Conservation (phyloP, 2,888 invertebrate genomes). For the Muscina levida region DNA sequence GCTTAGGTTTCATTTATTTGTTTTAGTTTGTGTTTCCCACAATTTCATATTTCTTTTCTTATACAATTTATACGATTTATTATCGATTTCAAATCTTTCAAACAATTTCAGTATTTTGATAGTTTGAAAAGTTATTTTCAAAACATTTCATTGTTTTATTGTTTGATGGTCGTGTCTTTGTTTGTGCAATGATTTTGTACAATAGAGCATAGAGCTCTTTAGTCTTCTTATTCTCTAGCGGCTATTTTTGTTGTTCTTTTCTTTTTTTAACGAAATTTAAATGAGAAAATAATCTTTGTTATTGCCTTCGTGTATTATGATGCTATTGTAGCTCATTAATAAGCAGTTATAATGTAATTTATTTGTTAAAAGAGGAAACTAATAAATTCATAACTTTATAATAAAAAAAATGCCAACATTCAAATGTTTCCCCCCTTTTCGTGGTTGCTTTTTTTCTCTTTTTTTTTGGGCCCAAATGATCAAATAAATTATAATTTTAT, state of each 20-base stretch:
- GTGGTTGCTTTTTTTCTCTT: neutral
- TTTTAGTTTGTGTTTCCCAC: conserved; percentile 25
- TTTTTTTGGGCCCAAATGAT: neutral
- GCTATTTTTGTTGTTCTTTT: neutral
- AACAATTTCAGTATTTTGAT: conserved; percentile 27
- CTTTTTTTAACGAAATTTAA: neutral
- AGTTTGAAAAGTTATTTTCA: conserved; percentile 23
- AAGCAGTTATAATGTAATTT: conserved; percentile 52
- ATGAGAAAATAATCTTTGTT: conserved; percentile 10
- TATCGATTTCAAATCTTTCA: neutral
- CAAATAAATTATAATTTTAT: conserved; percentile 28
- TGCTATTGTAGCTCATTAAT: conserved; percentile 41
- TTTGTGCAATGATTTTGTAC: conserved; percentile 21
- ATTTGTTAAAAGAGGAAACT: conserved; percentile 44
- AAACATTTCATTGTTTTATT: conserved; percentile 2
- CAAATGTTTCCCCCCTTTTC: neutral
- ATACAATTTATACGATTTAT: neutral
- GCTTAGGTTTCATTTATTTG: neutral
- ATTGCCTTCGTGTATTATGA: neutral
- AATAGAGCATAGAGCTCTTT: conserved; percentile 18
- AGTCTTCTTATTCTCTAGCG: neutral
- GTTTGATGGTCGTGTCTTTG: neutral
- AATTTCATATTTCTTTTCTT: neutral
- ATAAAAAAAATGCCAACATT: neutral
- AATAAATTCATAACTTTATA: conserved; percentile 39